Percentiles rank a stretch among this genome's conserved stretches.
Conservation (phyloP, 2,113 vertebrate species). For the Mystacornis crossleyi region DNA sequence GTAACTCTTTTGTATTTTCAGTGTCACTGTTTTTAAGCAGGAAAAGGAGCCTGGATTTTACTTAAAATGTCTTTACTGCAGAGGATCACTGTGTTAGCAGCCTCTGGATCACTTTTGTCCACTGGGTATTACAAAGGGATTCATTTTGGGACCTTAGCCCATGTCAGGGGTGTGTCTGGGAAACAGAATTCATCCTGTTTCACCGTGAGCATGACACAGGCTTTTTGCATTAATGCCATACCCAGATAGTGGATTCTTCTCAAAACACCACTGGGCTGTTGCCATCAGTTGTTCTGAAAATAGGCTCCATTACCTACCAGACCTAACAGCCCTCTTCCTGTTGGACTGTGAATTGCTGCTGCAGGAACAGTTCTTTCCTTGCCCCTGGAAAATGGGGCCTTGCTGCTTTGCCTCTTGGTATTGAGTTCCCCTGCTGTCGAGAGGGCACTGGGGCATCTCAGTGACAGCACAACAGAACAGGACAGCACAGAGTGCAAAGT, state of each 20-base stretch:
- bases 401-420: not conserved
- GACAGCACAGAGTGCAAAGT: not conserved
- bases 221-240: not conserved
- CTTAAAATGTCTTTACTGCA: not conserved
- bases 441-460: not conserved
- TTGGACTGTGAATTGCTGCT: not conserved
- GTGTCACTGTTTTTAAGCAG: not conserved
- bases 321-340: fast-evolving
- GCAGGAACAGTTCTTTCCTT: not conserved
- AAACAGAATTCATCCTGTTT: not conserved
- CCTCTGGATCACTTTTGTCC: not conserved
- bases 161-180: not conserved
- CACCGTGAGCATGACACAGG: not conserved
- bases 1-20: not conserved
- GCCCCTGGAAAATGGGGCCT: not conserved
- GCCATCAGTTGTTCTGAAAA: not conserved
- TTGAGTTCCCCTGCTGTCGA: fast-evolving
- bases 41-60: not conserved
- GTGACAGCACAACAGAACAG: not conserved
- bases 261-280: not conserved
- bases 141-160: not conserved
- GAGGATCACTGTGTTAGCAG: not conserved
- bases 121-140: not conserved
- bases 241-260: not conserved
- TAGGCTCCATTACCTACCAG: fast-evolving